phyloP scores from a whole-genome alignment of 1,140 invertebrate genomes.

The Maniola jurtina region DNA sequence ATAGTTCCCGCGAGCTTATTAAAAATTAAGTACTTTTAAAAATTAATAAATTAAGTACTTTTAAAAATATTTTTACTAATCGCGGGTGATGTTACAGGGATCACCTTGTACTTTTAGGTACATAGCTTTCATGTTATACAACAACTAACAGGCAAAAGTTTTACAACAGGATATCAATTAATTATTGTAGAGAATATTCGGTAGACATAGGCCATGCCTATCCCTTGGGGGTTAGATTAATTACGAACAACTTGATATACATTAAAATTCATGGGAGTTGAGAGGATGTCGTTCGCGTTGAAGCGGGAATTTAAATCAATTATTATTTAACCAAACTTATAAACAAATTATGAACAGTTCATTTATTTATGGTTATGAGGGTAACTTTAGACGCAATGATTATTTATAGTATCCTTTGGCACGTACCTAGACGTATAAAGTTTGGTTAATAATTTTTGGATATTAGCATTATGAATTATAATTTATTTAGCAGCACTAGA shows the following conservation, averaged over 20 bases:
- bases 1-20: too few relatives aligned
- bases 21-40: too few relatives aligned
- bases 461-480: too few relatives aligned
- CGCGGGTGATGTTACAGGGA: too few relatives aligned
- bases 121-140: too few relatives aligned
- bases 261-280: conserved; percentile 11
- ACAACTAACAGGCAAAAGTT: too few relatives aligned
- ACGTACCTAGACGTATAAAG: neutral
- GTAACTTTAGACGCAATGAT: neutral
- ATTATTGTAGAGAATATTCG: neutral
- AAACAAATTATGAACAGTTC: conserved; percentile 22
- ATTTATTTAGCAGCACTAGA: too few relatives aligned
- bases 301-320: conserved; percentile 15
- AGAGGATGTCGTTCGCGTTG: neutral
- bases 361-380: conserved; percentile 2
- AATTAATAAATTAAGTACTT: too few relatives aligned
- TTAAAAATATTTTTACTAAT: too few relatives aligned
- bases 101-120: too few relatives aligned
- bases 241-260: neutral
- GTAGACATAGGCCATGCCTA: neutral
- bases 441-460: too few relatives aligned
- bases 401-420: neutral
- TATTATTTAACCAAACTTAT: conserved; percentile 15
- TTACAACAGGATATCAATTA: too few relatives aligned
- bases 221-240: neutral